Conservation (phyloP, 2,888 invertebrate genomes). For the Rhagium mordax region DNA sequence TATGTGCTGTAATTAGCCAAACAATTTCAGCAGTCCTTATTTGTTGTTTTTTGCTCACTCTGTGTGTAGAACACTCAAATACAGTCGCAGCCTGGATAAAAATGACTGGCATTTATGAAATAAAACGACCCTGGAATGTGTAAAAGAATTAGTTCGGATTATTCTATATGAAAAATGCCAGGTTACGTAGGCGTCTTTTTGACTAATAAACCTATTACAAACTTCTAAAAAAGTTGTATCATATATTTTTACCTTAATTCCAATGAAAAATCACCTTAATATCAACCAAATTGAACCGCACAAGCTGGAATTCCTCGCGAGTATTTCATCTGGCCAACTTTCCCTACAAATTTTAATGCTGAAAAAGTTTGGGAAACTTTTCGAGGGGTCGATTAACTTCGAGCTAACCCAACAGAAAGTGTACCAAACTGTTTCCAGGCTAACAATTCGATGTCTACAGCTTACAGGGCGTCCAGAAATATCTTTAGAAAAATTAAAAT, state of each 20-base stretch:
- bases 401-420: conserved; percentile 67
- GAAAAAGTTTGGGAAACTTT: conserved; percentile 70
- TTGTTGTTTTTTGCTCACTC: too few species aligned
- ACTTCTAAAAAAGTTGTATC: conserved; percentile 34
- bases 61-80: too few species aligned
- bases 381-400: conserved; percentile 70
- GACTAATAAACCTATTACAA: conserved; percentile 28
- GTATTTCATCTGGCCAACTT: conserved; percentile 67
- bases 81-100: too few species aligned
- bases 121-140: neutral
- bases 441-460: conserved; percentile 48
- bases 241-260: conserved; percentile 42
- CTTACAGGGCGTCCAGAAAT: conserved; percentile 40
- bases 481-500: conserved; percentile 46
- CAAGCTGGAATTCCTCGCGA: conserved; percentile 58
- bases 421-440: conserved; percentile 65
- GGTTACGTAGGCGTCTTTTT: conserved; percentile 12
- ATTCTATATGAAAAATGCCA: neutral
- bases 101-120: neutral
- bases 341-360: conserved; percentile 69
- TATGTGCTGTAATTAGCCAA: neutral
- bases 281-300: conserved; percentile 40
- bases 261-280: conserved; percentile 41
- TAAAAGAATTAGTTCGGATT: neutral
- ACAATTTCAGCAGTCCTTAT: too few species aligned